Base-by-base conservation (phyloP, 1,140 invertebrate species). In the Metopolophium dirhodum region DNA sequence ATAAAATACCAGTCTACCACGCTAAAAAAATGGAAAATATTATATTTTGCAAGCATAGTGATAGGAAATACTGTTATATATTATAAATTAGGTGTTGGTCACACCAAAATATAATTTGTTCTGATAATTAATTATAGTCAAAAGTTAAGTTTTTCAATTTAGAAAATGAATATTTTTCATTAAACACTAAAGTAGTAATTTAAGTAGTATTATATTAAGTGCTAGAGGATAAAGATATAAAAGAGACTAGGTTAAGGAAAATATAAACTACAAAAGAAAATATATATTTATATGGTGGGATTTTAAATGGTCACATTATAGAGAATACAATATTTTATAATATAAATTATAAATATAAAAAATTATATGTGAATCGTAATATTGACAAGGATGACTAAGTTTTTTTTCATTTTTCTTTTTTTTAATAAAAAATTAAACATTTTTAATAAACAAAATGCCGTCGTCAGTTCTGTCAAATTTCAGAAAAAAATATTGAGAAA, bases 231-330 rank as follows among this genome's bases (percentile, higher is more conserved):
- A 93, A 92, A 92, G 47, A 92, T 92, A 92, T n/a, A 92, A 92
- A 86, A 93, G 77, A 85, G 91, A 93, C 82, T 93, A 93, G 68
- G 91, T 83, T 57, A 93, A 85, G 26, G 51, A 93, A 93, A 93
- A 93, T 57, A 90, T 68, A 93, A 83, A 93, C 91, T 85, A 93
- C 91, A 93, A 85, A 93, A 86, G n/a, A 85, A 86, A 93, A 91
- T 91, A 51, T 49, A 93, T 37, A n/a, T 92, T 41, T 92, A 92
- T 35, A 85, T 86, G 88, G 51, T 89, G 88, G 51, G 88, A 7
- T 89, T 49, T 82, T 51, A 85, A 82, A 85, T 85, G 54, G 37
- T 92, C 49, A 85, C 77, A 92, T 51, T 92, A 85, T 20, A 85
- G 49, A 83, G 82, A 85, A 92, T 18, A 77, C 47, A 92, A 85